Conservation (phyloP, 2,888 invertebrate species). For the Apamea epomidion region DNA sequence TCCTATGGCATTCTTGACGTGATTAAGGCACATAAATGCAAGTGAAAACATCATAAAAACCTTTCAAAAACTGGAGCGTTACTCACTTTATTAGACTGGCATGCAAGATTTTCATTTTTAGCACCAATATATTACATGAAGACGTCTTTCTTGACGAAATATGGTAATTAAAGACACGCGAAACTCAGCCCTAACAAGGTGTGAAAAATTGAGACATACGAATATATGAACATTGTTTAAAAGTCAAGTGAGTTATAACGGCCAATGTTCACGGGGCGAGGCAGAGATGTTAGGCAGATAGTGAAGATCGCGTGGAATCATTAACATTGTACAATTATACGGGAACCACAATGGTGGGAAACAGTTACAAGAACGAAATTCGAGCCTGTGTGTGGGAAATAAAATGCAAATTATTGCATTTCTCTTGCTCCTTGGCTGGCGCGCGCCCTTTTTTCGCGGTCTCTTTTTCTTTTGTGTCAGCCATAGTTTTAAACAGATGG, state of each 20-base stretch:
- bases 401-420: conserved; percentile 82
- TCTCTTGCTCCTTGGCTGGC: conserved; percentile 69
- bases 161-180: conserved; percentile 63
- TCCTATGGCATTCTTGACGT: conserved; percentile 42
- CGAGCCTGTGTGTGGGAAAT: conserved; percentile 80
- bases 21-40: conserved; percentile 47
- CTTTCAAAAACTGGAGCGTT: conserved; percentile 65
- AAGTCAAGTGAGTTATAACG: conserved; percentile 63
- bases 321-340: conserved; percentile 82
- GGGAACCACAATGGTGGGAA: conserved; percentile 85
- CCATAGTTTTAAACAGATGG: conserved; percentile 56
- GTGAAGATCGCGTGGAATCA: conserved; percentile 77
- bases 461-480: conserved; percentile 49
- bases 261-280: conserved; percentile 58
- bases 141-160: conserved; percentile 44
- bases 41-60: conserved; percentile 66
- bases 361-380: conserved; percentile 80
- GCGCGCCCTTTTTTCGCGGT: conserved; percentile 55
- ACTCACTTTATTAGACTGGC: conserved; percentile 55
- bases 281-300: conserved; percentile 74
- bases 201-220: conserved; percentile 63
- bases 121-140: conserved; percentile 58
- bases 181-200: conserved; percentile 63
- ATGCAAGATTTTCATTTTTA: conserved; percentile 70
- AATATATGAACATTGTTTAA: conserved; percentile 61